A percentile compares a stretch with the other conserved stretches of the same genome.
phyloP scores from a whole-genome alignment of 2,797 vertebrate genomes.

The Phalanger gymnotis region DNA sequence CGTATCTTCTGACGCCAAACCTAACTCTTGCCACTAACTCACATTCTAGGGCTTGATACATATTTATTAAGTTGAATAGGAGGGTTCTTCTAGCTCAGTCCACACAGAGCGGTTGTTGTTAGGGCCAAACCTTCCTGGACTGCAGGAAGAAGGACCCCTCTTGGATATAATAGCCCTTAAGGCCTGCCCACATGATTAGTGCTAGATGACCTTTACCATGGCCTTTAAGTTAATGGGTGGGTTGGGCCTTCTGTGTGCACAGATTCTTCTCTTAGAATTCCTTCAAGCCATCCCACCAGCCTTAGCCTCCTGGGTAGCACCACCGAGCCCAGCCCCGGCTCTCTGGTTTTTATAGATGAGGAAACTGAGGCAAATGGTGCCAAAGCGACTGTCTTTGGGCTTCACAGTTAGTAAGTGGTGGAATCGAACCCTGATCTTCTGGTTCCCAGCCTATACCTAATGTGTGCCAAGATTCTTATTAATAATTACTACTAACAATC shows the following conservation, averaged over 20 bases:
- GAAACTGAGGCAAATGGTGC: neutral
- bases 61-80: neutral
- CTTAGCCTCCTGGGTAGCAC: neutral
- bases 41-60: neutral
- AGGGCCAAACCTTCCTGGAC: neutral
- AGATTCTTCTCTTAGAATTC: neutral
- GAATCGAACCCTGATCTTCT: neutral
- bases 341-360: neutral
- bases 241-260: neutral
- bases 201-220: neutral
- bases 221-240: neutral
- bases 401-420: neutral
- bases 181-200: neutral
- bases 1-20: neutral
- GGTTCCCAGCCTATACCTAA: neutral
- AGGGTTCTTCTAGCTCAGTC: neutral
- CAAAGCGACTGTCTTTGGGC: neutral
- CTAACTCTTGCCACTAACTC: neutral
- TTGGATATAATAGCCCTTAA: neutral
- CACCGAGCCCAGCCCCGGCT: neutral
- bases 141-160: neutral
- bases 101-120: neutral
- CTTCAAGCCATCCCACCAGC: neutral
- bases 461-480: neutral
- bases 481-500: neutral